Conservation (phyloP, 1,140 invertebrate species). For the Liolophura sinensis region DNA sequence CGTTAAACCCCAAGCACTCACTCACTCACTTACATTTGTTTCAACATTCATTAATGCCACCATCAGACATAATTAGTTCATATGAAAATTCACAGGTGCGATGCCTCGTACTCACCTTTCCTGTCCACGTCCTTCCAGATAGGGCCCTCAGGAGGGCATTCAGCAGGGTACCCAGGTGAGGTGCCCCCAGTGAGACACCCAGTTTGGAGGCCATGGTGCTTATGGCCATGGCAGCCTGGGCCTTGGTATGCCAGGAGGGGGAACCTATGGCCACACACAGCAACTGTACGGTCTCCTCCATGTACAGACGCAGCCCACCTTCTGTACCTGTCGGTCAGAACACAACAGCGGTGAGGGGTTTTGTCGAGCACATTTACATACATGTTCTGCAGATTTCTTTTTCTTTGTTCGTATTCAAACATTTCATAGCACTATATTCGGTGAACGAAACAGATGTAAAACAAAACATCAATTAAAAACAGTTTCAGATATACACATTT, state of each 20-base stretch:
- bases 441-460: no score
- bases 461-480: no score
- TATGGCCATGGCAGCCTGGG: conserved; percentile 81
- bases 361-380: no score
- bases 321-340: conserved; percentile 68
- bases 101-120: conserved; percentile 64
- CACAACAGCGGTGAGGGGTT: neutral
- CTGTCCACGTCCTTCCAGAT: conserved; percentile 84
- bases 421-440: no score
- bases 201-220: conserved; percentile 78
- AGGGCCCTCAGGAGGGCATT: conserved; percentile 72
- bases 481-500: no score
- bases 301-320: conserved; percentile 76
- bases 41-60: no score
- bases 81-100: no score
- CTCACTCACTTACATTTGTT: no score
- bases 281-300: conserved; percentile 73
- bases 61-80: no score
- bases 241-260: conserved; percentile 83
- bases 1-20: no score
- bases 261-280: conserved; percentile 74
- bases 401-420: no score
- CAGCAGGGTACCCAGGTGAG: conserved; percentile 70
- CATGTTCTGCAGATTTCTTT: no score
- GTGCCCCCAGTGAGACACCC: conserved; percentile 68